Percentiles rank a stretch among this genome's conserved stretches.
phyloP scores from a whole-genome alignment of 2,797 vertebrate species.

The Artibeus lituratus region DNA sequence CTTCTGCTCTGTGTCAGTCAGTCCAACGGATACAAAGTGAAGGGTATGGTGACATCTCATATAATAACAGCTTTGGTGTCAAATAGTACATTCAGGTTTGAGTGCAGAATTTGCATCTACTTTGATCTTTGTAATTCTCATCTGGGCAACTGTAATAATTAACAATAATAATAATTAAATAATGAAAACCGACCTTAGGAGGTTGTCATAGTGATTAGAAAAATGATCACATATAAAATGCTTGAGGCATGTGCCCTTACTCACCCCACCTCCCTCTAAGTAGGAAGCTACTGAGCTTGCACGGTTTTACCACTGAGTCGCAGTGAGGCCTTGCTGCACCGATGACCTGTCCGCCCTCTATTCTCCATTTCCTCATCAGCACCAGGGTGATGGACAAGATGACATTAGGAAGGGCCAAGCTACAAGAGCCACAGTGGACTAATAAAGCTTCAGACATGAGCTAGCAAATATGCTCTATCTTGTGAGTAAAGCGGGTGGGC shows the following conservation, averaged over 20 bases:
- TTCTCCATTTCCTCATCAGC: not conserved
- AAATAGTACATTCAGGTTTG: not conserved
- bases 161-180: not conserved
- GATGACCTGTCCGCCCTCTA: no score
- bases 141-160: not conserved
- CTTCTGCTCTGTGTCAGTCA: fast-evolving
- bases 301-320: not conserved
- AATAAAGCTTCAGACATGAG: not conserved
- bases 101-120: not conserved
- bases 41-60: not conserved
- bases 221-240: not conserved
- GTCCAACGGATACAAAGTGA: fast-evolving
- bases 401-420: not conserved
- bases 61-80: not conserved
- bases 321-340: not conserved
- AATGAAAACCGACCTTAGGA: not conserved
- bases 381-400: not conserved
- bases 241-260: not conserved
- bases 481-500: not conserved
- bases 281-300: not conserved
- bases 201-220: not conserved
- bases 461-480: not conserved
- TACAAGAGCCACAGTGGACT: not conserved
- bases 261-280: not conserved
- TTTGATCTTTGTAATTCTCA: not conserved